Percentiles rank a stretch among this genome's conserved stretches.
Conservation (phyloP, 2,113 vertebrate genomes). For the Octodon degus region DNA sequence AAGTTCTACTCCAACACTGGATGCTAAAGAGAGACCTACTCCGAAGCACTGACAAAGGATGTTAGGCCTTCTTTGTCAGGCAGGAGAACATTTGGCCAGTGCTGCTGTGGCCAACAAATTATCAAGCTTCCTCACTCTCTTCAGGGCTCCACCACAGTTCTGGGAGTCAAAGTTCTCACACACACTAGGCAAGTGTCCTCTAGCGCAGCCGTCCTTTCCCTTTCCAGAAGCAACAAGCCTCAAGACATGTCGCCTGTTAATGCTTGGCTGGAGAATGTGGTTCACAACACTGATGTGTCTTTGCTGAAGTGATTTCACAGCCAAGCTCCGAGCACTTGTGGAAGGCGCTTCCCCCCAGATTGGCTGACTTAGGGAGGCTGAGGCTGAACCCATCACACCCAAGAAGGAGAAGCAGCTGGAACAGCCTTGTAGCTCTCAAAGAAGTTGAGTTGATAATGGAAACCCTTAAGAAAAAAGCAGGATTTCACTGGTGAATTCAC, state of each 20-base stretch:
- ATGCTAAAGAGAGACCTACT: neutral
- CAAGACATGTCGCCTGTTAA: neutral
- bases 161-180: neutral
- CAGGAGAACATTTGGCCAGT: neutral
- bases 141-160: neutral
- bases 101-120: neutral
- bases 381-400: too few relatives aligned
- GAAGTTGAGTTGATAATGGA: too few relatives aligned
- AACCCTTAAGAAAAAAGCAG: too few relatives aligned
- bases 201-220: rapidly evolving
- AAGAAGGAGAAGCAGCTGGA: too few relatives aligned
- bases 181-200: neutral
- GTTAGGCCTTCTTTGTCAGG: neutral
- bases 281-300: neutral
- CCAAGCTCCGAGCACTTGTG: neutral
- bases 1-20: neutral
- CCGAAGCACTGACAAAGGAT: neutral
- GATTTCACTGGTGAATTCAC: too few relatives aligned
- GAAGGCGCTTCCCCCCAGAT: neutral
- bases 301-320: neutral
- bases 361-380: neutral
- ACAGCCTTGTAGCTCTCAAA: too few relatives aligned
- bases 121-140: neutral
- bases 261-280: neutral
- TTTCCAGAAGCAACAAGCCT: neutral